phyloP scores from a whole-genome alignment of 2,113 vertebrate species.

The Sciurus niger region DNA sequence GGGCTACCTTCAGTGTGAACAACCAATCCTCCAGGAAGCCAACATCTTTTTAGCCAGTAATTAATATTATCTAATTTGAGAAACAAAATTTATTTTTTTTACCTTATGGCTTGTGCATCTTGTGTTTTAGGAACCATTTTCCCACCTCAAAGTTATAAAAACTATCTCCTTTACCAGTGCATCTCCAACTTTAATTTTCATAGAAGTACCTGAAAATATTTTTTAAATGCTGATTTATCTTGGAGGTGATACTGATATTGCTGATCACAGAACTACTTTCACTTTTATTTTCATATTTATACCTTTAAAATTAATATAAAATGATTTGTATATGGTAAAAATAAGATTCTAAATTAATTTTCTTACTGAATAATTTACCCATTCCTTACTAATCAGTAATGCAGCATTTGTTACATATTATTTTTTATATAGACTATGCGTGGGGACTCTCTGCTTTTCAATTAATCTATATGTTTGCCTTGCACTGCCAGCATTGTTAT shows the following conservation, averaged over 20 bases:
- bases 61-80: neutral
- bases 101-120: neutral
- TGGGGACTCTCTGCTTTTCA: neutral
- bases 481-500: neutral
- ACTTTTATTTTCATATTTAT: conserved; percentile 24
- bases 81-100: neutral
- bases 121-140: conserved; percentile 12
- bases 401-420: neutral
- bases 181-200: neutral
- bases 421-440: neutral
- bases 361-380: neutral
- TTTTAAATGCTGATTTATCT: neutral
- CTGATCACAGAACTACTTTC: neutral
- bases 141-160: neutral
- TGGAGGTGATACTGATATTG: neutral
- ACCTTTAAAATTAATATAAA: conserved; percentile 35
- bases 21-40: neutral
- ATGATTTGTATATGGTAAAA: neutral
- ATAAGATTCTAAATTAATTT: neutral
- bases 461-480: neutral
- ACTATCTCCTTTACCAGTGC: neutral
- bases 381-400: neutral
- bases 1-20: neutral
- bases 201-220: neutral
- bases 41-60: neutral